Base-by-base conservation (phyloP, 2,888 invertebrate species). In the Cerastoderma edule region DNA sequence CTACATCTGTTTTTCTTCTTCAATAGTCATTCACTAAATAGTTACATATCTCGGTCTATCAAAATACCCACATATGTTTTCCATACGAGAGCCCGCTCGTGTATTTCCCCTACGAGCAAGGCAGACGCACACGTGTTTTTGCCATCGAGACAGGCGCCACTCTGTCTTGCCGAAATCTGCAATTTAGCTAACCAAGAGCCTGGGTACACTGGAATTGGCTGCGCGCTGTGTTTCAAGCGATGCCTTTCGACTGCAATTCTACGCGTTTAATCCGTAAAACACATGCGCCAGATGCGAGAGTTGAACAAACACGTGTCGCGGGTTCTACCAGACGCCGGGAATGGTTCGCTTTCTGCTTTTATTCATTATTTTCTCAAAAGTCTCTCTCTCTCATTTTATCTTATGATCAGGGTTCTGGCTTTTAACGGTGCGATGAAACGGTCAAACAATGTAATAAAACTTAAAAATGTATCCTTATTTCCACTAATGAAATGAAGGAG, bases 41-140 rank as follows among this genome's bases (percentile, higher is more conserved):
- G 75, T 69, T 72, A 67, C 75, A 70, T 74, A 56, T 71, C 72
- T 57, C 22, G 53, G 65, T 69, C 60, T 72, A 75, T 72, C 79
- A 71, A 72, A 74, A 74, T 69, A 80, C 65, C 66, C 68, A 75
- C 80, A 80, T 72, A 64, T 80, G 80, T 80, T 80, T 77, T 72
- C 80, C 75, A 77, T 80, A 76, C 75, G 64, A 39, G 48, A 48
- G 28, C 50, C 64, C 72, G 71, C 73, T 63, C 57, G 67, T 65
- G 56, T 67, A 54, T 69, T 56, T 60, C 60, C 46, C 30, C 54
- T 64, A 30, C 46, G 48, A 53, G 50, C 72, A 67, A 66, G 46
- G 66, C 74, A 74, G 77, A 69, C 66, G 50, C 50, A 50, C 77
- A 77, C 71, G 70, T 80, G 80, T 80, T 80, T 80, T 72, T 73